Conservation (phyloP, 2,888 invertebrate species). For the Acanthosepion esculentum region DNA sequence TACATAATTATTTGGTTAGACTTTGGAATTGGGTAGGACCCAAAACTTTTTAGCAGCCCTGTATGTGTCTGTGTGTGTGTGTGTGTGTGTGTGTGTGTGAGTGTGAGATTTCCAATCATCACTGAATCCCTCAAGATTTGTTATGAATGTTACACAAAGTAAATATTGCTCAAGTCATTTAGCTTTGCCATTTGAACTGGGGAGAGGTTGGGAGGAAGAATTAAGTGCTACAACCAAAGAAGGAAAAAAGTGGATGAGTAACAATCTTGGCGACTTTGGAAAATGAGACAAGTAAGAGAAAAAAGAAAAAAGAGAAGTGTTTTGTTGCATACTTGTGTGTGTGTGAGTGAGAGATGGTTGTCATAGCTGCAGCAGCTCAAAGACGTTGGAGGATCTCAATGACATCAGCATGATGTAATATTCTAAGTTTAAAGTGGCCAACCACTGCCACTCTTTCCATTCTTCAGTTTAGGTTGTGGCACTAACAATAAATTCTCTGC, state of each 20-base stretch:
- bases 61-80: background rate
- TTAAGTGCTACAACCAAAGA: background rate
- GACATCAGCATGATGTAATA: constrained; percentile 33
- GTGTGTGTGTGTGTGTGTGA: background rate
- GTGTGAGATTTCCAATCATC: background rate
- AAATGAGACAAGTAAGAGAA: background rate
- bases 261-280: background rate
- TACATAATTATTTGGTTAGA: too few species aligned
- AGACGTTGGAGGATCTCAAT: background rate
- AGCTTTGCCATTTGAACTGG: background rate
- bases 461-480: background rate
- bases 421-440: background rate
- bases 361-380: background rate
- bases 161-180: background rate
- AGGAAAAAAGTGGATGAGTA: background rate
- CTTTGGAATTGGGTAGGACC: too few species aligned
- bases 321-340: background rate
- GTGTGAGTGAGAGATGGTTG: background rate
- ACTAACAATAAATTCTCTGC: background rate
- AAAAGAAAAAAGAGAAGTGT: background rate
- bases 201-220: background rate
- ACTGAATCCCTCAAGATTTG: background rate
- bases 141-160: background rate
- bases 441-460: constrained; percentile 5
- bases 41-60: too few species aligned